Evolutionary conservation across 2,113 vertebrate genomes (phyloP), one percentile per base, ranked within the genome.

Genomic region (Lagenorhynchus albirostris): DNA sequence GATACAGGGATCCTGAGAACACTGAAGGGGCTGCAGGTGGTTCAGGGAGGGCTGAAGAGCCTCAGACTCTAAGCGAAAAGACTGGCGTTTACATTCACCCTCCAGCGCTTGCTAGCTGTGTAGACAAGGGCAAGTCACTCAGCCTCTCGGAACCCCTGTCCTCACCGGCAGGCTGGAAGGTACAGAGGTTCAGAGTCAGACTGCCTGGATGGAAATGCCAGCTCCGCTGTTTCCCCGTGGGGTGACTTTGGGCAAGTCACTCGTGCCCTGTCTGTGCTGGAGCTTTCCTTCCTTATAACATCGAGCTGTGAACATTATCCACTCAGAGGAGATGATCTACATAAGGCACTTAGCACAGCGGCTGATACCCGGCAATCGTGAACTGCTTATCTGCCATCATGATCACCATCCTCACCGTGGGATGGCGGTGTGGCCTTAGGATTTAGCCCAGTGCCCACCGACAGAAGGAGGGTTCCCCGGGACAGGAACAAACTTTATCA

Each of bases 211-310:
- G 29, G 12, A 90, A 67, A 21, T 13, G 38, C 62, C 73, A 33
- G 67, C 26, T 85, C 25, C 3, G 0, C 31, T 41, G 23, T 33
- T 62, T 55, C 55, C 31, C 29, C n/a, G n/a, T 2, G 29, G 50
- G 55, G 33, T 58, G 17, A 50, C 58, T 73, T 11, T 3, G 53
- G 47, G 38, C 13, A 86, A 21, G 44, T 58, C 9, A 23, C 3
- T 8, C 6, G 0, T 2, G 21, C 25, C 47, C 1, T 6, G 26
- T 36, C 33, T 58, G 21, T 12, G n/a, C 41, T n/a, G 29, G 8
- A 23, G 23, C 23, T 76, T n/a, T 62, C 71, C 11, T 33, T 15
- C 15, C 21, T 11, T 26, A 14, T 1, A 65, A n/a, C 2, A 17
- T 0, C 2, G 44, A 47, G 67, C 44, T 8, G 17, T 41, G n/a